A percentile compares a stretch with the other conserved stretches of the same genome.
phyloP scores from a whole-genome alignment of 37 sponge, comb jelly and placozoan species.

The Crambe crambe region DNA sequence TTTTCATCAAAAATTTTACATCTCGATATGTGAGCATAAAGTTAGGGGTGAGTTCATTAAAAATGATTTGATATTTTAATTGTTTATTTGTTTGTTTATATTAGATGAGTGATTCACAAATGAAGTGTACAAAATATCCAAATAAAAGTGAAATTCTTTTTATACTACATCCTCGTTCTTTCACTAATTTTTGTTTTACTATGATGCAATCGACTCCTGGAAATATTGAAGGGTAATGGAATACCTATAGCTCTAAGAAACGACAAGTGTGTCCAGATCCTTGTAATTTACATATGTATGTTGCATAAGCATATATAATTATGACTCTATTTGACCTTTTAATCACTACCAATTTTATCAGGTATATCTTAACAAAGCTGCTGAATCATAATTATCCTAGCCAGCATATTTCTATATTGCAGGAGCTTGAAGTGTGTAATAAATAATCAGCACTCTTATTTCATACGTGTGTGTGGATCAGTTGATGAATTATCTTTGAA shows the following conservation, averaged over 20 bases:
- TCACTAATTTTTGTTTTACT: background rate
- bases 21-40: constrained; percentile 18
- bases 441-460: constrained; percentile 42
- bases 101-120: background rate
- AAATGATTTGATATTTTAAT: no score
- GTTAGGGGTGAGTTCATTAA: constrained; percentile 30
- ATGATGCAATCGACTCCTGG: constrained; percentile 1
- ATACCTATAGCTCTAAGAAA: background rate
- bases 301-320: no score
- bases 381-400: no score
- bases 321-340: no score
- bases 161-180: constrained; percentile 11
- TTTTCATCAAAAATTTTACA: constrained; percentile 23
- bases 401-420: constrained; percentile 2
- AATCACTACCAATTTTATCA: no score
- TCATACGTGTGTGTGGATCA: constrained; percentile 47
- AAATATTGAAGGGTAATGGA: constrained; percentile 13
- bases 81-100: background rate
- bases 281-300: no score
- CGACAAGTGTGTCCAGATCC: no score
- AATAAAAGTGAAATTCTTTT: background rate
- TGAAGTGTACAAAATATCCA: background rate
- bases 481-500: constrained; percentile 25
- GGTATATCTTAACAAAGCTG: no score
- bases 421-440: constrained; percentile 60